Conservation (phyloP, 2,888 invertebrate genomes). For the Penaeus monodon region DNA sequence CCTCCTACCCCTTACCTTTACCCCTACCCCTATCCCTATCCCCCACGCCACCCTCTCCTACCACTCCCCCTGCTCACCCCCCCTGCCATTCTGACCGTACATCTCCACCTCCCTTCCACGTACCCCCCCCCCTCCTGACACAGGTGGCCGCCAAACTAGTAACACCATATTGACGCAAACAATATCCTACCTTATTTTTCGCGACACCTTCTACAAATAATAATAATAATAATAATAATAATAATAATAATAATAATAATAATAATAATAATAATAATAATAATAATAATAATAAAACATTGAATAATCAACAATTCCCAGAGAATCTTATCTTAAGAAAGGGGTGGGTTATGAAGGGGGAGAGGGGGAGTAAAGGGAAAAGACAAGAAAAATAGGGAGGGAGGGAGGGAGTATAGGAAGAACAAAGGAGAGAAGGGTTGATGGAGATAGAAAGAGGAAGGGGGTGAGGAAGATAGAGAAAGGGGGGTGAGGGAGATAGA, state of each 20-base stretch:
- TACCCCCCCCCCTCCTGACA: too few relatives aligned
- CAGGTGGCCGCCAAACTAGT: too few relatives aligned
- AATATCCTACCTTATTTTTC: too few relatives aligned
- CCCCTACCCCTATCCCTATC: too few relatives aligned
- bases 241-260: constrained; percentile 11
- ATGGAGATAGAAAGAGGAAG: too few relatives aligned
- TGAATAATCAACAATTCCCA: not conserved
- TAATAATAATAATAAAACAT: not conserved
- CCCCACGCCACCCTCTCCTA: too few relatives aligned
- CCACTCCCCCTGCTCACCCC: too few relatives aligned
- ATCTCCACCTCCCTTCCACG: too few relatives aligned
- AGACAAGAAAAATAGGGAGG: not conserved
- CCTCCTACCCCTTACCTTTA: too few relatives aligned
- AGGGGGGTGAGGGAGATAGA: not conserved
- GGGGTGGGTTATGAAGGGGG: not conserved
- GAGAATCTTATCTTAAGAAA: not conserved
- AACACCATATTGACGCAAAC: too few relatives aligned
- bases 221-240: not conserved
- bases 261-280: not conserved
- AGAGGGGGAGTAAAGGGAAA: not conserved
- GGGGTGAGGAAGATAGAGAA: not conserved
- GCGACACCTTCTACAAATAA: too few relatives aligned
- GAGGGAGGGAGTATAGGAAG: not conserved
- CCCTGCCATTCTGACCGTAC: too few relatives aligned
- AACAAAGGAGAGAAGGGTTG: not conserved